Evolutionary conservation across 2,888 invertebrate species (phyloP).

Genomic region (Drosophila robusta): DNA sequence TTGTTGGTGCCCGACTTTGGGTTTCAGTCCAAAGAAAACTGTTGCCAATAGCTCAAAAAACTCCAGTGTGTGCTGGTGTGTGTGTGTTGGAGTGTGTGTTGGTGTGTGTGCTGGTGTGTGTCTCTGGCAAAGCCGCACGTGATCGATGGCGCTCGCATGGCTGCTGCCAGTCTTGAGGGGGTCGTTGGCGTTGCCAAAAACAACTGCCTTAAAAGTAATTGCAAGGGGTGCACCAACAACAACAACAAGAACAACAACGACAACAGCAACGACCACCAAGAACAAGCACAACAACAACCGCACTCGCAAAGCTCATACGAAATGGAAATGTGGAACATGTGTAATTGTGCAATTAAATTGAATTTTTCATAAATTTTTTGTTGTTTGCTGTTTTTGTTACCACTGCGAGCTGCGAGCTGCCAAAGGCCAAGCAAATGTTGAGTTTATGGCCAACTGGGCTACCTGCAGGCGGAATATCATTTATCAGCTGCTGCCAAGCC

Average conservation of each 20-base stretch:
- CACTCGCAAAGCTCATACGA: constrained; percentile 33
- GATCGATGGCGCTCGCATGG: constrained; percentile 69
- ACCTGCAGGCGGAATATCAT: constrained; percentile 60
- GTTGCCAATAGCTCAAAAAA: constrained; percentile 77
- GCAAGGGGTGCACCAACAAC: constrained; percentile 72
- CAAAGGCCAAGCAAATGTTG: constrained; percentile 44
- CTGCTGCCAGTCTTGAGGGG: constrained; percentile 66
- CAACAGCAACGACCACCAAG: constrained; percentile 34
- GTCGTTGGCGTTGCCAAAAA: constrained; percentile 64
- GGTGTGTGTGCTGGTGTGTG: constrained; percentile 28
- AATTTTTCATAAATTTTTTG: constrained; percentile 84
- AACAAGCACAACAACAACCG: constrained; percentile 18
- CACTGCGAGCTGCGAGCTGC: constrained; percentile 38
- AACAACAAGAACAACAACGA: constrained; percentile 35
- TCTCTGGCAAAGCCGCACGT: constrained; percentile 74
- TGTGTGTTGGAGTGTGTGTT: constrained; percentile 38
- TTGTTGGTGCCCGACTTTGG: constrained; percentile 65
- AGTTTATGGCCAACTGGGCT: constrained; percentile 32
- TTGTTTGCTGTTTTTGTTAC: constrained; percentile 39
- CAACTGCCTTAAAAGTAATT: constrained; percentile 78
- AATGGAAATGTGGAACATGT: constrained; percentile 77
- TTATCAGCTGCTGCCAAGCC: constrained; percentile 12
- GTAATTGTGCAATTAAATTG: constrained; percentile 85
- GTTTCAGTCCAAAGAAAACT: constrained; percentile 50
- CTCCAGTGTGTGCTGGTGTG: constrained; percentile 31